phyloP scores from a whole-genome alignment of 2,888 invertebrate species.

The Agonum fuliginosum region DNA sequence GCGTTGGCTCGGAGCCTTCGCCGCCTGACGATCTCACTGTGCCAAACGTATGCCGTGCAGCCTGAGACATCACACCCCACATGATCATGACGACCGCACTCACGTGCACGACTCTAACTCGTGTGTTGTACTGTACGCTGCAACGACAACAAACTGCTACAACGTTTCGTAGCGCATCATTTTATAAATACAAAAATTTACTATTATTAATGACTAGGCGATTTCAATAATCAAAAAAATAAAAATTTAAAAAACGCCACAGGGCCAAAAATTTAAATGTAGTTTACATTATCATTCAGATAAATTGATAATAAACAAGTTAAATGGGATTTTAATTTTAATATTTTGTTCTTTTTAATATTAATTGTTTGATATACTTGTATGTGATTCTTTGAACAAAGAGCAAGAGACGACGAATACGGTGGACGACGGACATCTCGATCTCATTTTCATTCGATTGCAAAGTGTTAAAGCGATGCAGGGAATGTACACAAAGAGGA shows the following conservation, averaged over 20 bases:
- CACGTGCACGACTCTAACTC: neutral
- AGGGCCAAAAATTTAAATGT: conserved; percentile 18
- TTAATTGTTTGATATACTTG: neutral
- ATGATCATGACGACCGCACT: neutral
- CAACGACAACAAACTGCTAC: neutral
- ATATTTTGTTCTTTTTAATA: neutral
- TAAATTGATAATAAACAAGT: neutral
- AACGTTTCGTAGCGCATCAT: neutral
- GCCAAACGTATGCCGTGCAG: conserved; percentile 58
- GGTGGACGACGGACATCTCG: conserved; percentile 14
- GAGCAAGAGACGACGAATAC: neutral
- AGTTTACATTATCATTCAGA: neutral
- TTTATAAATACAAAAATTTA: neutral
- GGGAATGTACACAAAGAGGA: neutral
- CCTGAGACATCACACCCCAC: conserved; percentile 37
- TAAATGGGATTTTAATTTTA: conserved; percentile 11
- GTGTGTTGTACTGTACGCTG: neutral
- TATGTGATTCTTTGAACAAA: conserved; percentile 20
- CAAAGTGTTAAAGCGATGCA: neutral
- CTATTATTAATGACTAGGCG: conserved; percentile 11
- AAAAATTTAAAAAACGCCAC: conserved; percentile 22
- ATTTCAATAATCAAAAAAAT: conserved; percentile 13
- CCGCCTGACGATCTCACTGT: conserved; percentile 48
- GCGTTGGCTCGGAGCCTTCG: conserved; percentile 51
- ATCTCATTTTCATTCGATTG: neutral